Base-by-base conservation (phyloP, 2,888 invertebrate genomes). In the Cheilosia variabilis region DNA sequence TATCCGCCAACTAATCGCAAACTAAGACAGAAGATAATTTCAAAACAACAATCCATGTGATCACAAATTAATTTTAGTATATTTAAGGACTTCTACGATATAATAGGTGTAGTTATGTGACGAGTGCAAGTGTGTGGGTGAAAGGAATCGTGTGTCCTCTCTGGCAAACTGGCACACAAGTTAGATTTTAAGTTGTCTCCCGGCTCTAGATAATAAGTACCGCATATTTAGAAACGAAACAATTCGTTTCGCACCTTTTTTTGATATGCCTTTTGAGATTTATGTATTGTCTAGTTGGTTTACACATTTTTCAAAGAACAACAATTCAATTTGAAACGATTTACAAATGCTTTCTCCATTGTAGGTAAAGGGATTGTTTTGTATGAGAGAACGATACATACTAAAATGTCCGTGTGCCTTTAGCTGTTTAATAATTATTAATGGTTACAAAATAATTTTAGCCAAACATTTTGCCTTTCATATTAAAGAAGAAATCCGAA, bases 31-130 rank as follows among this genome's bases (percentile, higher is more conserved):
- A 83, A 76, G 80, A 76, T 75, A 71, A 71, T 80, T 84, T 84
- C 80, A 80, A 75, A 84, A 79, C 80, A 84, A 79, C 80, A 79
- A 84, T 73, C 80, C 81, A 86, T 86, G 86, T 86, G 86, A 86
- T 86, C 86, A 81, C 86, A 77, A 83, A 62, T 37, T 86, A 66
- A 72, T 77, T 76, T 66, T 81, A 81, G 65, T 72, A 50, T 77
- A 80, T 77, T 66, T 86, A 71, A 76, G 75, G 34, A 84, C 31
- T 76, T 60, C 37, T 77, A 60, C 53, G 71, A 78, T 66, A 41
- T 7, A 43, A 43, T 41, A 58, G 22, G 2, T 37, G 41, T 84
- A 69, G 58, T 55, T 50, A 71, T 60, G 19, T 79, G 72, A 50
- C 13, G 17, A 79, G 84, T 75, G 58, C 62, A 69, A 58, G 45